Evolutionary conservation across 2,797 vertebrate species (phyloP), one percentile per base, ranked within the genome.

Genomic region (Clamator glandarius): DNA sequence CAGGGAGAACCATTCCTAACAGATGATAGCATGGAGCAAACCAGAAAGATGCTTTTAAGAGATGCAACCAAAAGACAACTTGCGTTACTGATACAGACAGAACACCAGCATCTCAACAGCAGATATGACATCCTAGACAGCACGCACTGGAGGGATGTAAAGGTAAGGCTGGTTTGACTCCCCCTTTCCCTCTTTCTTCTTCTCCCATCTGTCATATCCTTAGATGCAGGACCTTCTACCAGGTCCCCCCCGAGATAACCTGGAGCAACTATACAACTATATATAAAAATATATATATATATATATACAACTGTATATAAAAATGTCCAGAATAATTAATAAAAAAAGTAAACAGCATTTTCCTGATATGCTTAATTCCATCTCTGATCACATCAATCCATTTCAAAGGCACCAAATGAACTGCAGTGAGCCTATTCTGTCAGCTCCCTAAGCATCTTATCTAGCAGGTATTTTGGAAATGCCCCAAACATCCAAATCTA

Each of bases 41-140:
- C 4, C 70, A 79, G 41, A 62, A 29, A 55, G 26, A 26, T 23
- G 58, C 16, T 36, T 8, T 2, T 2, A 8, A 2, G 39, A 84
- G 41, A 6, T 6, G 35, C 2, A 15, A 51, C n/a, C 19, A 7
- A 41, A 28, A 68, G 36, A 29, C 6, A 35, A 66, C 4, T 16
- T 8, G 4, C 2, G 10, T 20, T 41, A 33, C 19, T 15, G 59
- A 7, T 1, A 24, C 0, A 36, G 59, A 36, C 6, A 36, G 66
- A 76, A 42, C 44, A 57, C 31, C 48, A 36, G 13, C 7, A 36
- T 28, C 79, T 54, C 59, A 42, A 23, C 1, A 55, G 89, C 6
- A 39, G 14, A 85, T 68, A 8, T n/a, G 75, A 58, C 72, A 58
- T 3, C 70, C 62, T 20, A 42, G 57, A n/a, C 28, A 72, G 21